These are phyloP conservation scores for Lepidotrigona ventralis DNA, from an alignment of 1,140 invertebrate genomes.

Conservation along the genomic window DNA sequence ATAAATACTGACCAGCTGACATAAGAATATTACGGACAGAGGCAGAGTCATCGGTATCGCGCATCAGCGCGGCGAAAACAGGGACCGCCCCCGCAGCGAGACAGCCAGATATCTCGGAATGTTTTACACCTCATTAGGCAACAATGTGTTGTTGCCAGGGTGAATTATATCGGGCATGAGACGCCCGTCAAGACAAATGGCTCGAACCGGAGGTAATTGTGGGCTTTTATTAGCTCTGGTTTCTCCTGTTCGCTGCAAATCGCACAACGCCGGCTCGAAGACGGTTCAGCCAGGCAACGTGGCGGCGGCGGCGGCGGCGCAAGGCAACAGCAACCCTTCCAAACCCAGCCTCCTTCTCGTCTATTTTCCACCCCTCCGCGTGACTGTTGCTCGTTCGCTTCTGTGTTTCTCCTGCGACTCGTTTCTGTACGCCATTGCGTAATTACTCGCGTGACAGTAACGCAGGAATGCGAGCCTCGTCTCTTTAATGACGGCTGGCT, in stretches of 20 bases:
- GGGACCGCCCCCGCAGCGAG: constrained; percentile 64
- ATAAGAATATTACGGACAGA: constrained; percentile 30
- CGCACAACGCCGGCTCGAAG: constrained; percentile 54
- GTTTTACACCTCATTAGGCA: constrained; percentile 80
- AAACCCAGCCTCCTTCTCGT: constrained; percentile 21
- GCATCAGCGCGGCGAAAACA: constrained; percentile 53
- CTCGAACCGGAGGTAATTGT: constrained; percentile 80
- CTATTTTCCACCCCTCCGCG: constrained; percentile 32
- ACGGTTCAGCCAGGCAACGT: constrained; percentile 26
- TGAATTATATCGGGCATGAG: constrained; percentile 81
- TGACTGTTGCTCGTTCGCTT: constrained; percentile 1
- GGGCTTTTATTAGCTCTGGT: constrained; percentile 80
- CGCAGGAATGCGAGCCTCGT: constrained; percentile 74
- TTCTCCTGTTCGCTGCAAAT: constrained; percentile 64
- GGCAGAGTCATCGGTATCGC: constrained; percentile 34
- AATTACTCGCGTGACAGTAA: constrained; percentile 79
- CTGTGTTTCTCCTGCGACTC: constrained; percentile 25
- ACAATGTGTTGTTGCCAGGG: constrained; percentile 80
- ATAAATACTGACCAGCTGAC: neutral
- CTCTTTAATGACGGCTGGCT: constrained; percentile 45
- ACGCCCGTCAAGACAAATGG: constrained; percentile 80
- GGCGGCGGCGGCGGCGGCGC: constrained; percentile 2
- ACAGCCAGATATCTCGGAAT: constrained; percentile 77
- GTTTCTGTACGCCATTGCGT: constrained; percentile 61
- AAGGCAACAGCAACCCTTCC: constrained; percentile 51